Evolutionary conservation across 2,888 invertebrate genomes (phyloP), one percentile per base, ranked within the genome.

Genomic region (Erebia ligea): DNA sequence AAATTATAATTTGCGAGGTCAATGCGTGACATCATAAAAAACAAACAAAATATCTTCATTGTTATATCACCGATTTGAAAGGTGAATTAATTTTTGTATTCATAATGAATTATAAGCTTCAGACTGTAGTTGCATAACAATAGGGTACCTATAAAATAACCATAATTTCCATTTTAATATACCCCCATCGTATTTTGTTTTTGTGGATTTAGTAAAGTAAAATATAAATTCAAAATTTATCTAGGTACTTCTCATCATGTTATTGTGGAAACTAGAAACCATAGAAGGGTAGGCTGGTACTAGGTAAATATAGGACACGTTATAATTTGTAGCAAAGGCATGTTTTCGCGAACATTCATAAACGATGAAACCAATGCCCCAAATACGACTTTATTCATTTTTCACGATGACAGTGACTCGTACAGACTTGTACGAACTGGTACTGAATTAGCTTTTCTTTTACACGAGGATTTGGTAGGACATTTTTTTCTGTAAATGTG

Each of bases 301-400:
- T n/a, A n/a, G n/a, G n/a, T n/a, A n/a, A n/a, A n/a, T n/a, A n/a
- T n/a, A n/a, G n/a, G n/a, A n/a, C 10, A 9, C 4, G n/a, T 34
- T 6, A 9, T 17, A n/a, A 40, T 9, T 3, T 40, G 56, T 11
- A 25, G 58, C 66, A 42, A 67, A 45, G 73, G 21, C 21, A 66
- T 19, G 62, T 69, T 63, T 70, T 73, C 62, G 85, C 84, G 75
- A 84, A 82, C 80, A 79, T 82, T 82, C 78, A 78, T 77, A 80
- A 79, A 82, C 79, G 77, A 77, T 72, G 78, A 78, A 80, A 77
- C 80, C 82, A 83, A 80, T 86, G 90, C 84, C 91, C 90, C 86
- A 84, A 86, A 91, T 89, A 86, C 84, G 78, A 86, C 86, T 91
- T 90, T 89, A 90, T 91, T 89, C 87, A 92, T 92, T 92, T 92